A percentile compares a stretch with the other conserved stretches of the same genome.
phyloP scores from a whole-genome alignment of 1,140 invertebrate genomes.

The Nephila pilipes region DNA sequence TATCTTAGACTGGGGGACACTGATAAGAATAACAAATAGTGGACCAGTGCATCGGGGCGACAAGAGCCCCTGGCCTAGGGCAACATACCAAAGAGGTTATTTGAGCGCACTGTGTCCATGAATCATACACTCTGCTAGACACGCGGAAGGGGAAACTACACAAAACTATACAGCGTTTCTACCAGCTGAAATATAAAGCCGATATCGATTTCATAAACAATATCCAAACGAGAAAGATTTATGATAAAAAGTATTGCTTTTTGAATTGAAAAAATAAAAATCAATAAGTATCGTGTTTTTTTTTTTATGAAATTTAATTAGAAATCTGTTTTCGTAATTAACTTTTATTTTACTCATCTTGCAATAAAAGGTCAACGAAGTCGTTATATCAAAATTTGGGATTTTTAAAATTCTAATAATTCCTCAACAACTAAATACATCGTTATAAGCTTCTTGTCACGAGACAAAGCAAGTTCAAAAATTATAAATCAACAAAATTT shows the following conservation, averaged over 20 bases:
- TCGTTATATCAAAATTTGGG: no score
- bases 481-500: no score
- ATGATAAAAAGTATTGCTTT: neutral
- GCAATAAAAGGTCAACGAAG: no score
- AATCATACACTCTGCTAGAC: constrained; percentile 32
- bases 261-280: neutral
- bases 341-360: no score
- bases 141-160: constrained; percentile 14
- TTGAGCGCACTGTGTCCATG: constrained; percentile 48
- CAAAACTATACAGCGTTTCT: neutral
- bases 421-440: no score
- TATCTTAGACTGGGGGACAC: constrained; percentile 47
- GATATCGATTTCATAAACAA: constrained; percentile 34
- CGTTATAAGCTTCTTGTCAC: no score
- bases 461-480: no score
- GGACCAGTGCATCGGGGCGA: constrained; percentile 19
- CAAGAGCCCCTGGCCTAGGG: constrained; percentile 48
- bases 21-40: constrained; percentile 52
- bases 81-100: constrained; percentile 52
- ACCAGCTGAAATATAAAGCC: neutral
- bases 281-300: no score
- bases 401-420: no score
- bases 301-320: no score
- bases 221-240: neutral
- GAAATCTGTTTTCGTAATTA: no score